Percentiles rank a stretch among this genome's conserved stretches.
Evolutionary conservation across 1,140 invertebrate species (phyloP).

Genomic region (Caenorhabditis latens): DNA sequence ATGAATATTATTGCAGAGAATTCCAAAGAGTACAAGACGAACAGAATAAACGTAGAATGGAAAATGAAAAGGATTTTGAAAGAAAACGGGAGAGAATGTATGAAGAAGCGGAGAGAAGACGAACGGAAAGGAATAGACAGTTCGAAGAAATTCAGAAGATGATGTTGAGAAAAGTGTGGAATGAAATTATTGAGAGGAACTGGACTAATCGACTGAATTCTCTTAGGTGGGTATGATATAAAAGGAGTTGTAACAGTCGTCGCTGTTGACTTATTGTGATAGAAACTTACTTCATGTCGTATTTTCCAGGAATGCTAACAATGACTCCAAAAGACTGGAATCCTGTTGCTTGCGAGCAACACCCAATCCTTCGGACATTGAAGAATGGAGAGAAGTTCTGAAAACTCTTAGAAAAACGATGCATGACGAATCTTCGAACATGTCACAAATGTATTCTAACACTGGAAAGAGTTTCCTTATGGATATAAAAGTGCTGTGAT

Average conservation of each 20-base stretch:
- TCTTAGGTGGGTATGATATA: background rate
- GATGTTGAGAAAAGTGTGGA: background rate
- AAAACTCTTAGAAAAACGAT: background rate
- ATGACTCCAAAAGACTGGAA: background rate
- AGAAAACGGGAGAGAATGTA: background rate
- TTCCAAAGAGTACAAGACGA: background rate
- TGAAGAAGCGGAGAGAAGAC: background rate
- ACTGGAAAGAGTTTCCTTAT: background rate
- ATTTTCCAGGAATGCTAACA: background rate
- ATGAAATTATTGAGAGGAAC: slow-evolving; percentile 4
- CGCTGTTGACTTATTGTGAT: no score
- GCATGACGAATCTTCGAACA: background rate
- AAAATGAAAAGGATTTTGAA: background rate
- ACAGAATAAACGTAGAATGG: background rate
- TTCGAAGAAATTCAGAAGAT: background rate
- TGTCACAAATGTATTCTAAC: background rate
- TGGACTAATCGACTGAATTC: background rate
- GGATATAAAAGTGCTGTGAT: background rate
- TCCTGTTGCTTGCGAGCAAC: background rate
- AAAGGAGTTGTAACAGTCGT: background rate
- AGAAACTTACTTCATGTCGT: no score
- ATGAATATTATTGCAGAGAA: no score
- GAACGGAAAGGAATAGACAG: background rate
- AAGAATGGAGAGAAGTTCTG: background rate
- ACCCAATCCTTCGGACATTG: background rate